Evolutionary conservation across 2,888 invertebrate species (phyloP).

Genomic region (Megalurothrips usitatus): DNA sequence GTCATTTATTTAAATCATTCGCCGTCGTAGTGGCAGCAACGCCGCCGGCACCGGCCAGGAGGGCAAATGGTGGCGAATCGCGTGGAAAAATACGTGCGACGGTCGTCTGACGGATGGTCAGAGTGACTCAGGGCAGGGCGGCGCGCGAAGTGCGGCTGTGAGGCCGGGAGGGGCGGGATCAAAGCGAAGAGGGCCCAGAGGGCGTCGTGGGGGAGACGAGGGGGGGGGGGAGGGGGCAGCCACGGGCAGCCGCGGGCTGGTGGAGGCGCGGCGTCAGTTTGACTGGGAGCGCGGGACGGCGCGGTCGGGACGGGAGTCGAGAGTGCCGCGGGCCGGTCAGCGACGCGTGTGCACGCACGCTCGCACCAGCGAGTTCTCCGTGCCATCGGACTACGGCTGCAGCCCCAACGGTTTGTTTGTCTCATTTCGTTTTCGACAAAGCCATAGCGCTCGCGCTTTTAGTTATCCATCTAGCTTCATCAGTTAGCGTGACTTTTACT

Average conservation of each 20-base stretch:
- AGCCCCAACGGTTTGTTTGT: not conserved
- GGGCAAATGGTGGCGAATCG: not conserved
- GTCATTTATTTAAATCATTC: slow-evolving; percentile 1
- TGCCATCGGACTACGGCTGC: not conserved
- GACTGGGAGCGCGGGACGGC: not conserved
- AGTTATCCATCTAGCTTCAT: no score
- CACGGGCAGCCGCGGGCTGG: not conserved
- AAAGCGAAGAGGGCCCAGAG: not conserved
- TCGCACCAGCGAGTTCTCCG: no score
- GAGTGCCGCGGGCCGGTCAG: not conserved
- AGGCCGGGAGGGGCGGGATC: not conserved
- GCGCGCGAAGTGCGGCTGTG: not conserved
- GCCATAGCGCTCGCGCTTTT: not conserved
- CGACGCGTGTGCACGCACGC: no score
- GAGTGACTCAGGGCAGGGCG: not conserved
- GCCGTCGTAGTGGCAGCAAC: not conserved
- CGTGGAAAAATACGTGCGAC: not conserved
- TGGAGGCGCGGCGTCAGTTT: slow-evolving; percentile 27
- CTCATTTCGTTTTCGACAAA: not conserved
- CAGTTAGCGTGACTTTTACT: no score
- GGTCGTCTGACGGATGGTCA: not conserved
- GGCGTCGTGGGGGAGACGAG: not conserved
- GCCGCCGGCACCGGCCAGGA: not conserved
- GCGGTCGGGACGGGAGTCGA: not conserved
- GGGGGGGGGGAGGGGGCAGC: not conserved